A percentile compares a stretch with the other conserved stretches of the same genome.
These are phyloP conservation scores for Tupaia tana DNA, from an alignment of 2,113 vertebrate species.

Conservation along the genomic window DNA sequence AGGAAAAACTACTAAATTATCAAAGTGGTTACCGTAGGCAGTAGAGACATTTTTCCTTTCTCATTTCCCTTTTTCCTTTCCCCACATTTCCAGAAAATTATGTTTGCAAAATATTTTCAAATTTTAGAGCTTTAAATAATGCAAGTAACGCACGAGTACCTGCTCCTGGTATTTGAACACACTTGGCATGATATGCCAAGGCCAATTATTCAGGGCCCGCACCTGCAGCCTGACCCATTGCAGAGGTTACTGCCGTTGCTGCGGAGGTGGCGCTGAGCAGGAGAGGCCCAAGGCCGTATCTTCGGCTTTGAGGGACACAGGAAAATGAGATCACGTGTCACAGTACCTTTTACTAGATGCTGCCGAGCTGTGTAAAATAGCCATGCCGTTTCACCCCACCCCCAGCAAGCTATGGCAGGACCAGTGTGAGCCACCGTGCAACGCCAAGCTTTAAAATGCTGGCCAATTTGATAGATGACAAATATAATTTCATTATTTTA, in stretches of 20 bases:
- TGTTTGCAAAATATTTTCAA: not conserved
- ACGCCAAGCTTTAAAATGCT: not conserved
- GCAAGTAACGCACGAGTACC: not conserved
- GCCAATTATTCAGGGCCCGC: not conserved
- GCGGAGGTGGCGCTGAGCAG: accelerated
- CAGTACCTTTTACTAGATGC: not conserved
- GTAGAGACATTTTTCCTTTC: not conserved
- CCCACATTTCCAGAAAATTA: not conserved
- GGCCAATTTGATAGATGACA: not conserved
- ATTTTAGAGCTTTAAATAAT: not conserved
- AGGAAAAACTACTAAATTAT: not conserved
- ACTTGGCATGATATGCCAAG: not conserved
- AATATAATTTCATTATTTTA: not conserved
- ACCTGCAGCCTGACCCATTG: accelerated
- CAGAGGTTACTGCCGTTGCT: not conserved
- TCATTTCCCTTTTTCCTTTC: not conserved
- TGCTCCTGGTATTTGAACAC: not conserved
- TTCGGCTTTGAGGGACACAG: not conserved
- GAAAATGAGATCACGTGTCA: not conserved
- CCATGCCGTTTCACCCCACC: not conserved
- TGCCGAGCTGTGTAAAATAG: not conserved
- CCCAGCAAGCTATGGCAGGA: not conserved
- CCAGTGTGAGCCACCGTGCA: not conserved
- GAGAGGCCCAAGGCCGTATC: not conserved
- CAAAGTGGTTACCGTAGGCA: not conserved